phyloP scores from a whole-genome alignment of 1,140 invertebrate species.

The Drosophila murphyi region DNA sequence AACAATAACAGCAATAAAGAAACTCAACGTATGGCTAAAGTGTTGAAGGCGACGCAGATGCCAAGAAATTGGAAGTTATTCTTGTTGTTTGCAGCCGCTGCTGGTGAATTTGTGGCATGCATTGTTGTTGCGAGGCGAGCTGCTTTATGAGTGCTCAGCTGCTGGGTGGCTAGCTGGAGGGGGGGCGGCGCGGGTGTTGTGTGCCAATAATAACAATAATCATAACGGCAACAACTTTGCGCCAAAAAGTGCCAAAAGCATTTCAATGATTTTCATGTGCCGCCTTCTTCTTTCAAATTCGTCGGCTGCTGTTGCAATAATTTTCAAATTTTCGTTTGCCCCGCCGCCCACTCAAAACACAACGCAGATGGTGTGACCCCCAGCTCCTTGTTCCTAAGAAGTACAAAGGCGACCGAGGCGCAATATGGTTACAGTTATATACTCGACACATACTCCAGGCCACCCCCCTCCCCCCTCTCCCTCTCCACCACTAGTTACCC shows the following conservation, averaged over 20 bases:
- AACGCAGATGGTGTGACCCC: constrained; percentile 68
- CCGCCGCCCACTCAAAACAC: constrained; percentile 59
- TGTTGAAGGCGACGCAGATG: constrained; percentile 55
- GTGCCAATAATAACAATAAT: constrained; percentile 79
- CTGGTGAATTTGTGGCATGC: constrained; percentile 64
- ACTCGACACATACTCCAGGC: constrained; percentile 12
- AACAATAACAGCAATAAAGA: constrained; percentile 52
- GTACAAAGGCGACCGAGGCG: constrained; percentile 17
- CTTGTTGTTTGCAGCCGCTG: constrained; percentile 17
- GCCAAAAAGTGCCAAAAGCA: constrained; percentile 78
- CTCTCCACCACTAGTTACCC: neutral
- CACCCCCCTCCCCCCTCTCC: neutral
- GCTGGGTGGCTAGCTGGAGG: neutral
- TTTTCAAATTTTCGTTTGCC: constrained; percentile 79
- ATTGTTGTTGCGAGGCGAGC: constrained; percentile 55
- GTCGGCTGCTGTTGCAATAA: constrained; percentile 73
- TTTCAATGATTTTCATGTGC: constrained; percentile 71
- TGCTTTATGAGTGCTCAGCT: constrained; percentile 32
- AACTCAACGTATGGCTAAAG: constrained; percentile 65
- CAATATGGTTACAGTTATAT: constrained; percentile 38
- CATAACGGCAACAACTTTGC: constrained; percentile 75
- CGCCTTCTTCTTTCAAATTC: constrained; percentile 1
- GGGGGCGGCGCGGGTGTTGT: too few relatives aligned
- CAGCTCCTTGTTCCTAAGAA: constrained; percentile 1
- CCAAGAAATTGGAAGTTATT: constrained; percentile 53